Conservation (phyloP, 2,888 invertebrate species). For the Plusia festucae region DNA sequence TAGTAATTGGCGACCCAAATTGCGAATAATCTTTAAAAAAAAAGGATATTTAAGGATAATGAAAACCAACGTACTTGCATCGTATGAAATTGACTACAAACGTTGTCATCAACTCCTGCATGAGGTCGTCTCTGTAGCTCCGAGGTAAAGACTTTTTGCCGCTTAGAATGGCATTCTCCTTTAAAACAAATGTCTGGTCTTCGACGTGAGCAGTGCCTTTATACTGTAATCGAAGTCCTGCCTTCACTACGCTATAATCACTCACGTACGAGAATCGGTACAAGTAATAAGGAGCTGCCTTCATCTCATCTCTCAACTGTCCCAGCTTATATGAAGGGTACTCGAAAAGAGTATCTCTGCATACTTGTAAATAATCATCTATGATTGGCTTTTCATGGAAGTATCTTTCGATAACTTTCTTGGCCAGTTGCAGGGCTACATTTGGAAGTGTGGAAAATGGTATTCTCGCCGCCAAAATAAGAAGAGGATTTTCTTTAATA, state of each 20-base stretch:
- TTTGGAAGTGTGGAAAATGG: constrained; percentile 37
- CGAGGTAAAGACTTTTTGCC: constrained; percentile 31
- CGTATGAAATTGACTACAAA: constrained; percentile 50
- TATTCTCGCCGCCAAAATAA: constrained; percentile 51
- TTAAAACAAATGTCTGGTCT: constrained; percentile 82
- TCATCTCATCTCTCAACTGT: constrained; percentile 45
- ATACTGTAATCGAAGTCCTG: constrained; percentile 57
- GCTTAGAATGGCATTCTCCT: constrained; percentile 55
- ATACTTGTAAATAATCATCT: constrained; percentile 44
- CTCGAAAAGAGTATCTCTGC: constrained; percentile 51
- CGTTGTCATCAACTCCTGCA: constrained; percentile 55
- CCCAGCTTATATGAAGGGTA: constrained; percentile 63
- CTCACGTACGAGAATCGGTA: constrained; percentile 84
- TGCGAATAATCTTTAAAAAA: no score
- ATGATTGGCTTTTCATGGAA: constrained; percentile 49
- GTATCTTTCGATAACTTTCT: constrained; percentile 48
- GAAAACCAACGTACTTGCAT: constrained; percentile 32
- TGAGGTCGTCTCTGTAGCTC: constrained; percentile 45
- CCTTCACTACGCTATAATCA: constrained; percentile 76
- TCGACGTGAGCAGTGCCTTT: constrained; percentile 79
- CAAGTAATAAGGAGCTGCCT: constrained; percentile 75
- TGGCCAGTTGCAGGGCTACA: constrained; percentile 41
- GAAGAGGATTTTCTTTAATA: constrained; percentile 61
- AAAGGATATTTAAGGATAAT: background rate
- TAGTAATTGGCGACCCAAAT: no score